Evolutionary conservation across 2,113 vertebrate species (phyloP), one percentile per base, ranked within the genome.

Genomic region (Rhinichthys klamathensis): DNA sequence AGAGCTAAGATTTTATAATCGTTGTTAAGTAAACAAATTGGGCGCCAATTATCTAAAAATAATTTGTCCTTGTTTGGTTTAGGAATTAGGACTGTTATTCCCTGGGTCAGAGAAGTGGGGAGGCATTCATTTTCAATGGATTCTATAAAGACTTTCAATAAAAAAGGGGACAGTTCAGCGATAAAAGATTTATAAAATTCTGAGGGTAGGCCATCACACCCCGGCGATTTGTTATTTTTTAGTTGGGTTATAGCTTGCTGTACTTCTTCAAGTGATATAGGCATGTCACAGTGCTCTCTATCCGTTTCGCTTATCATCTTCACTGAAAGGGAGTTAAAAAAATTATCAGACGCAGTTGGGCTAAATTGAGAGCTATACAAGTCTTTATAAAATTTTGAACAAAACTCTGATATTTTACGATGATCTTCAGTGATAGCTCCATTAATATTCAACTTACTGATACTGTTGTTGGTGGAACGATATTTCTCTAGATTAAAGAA

Each of bases 361-460:
- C 61, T 65, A 35, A 38, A 70, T 70, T 70, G 67, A 70, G 67
- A 70, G 67, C 67, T 70, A 32, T 70, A 70, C 67, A 70, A 21
- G 0, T 70, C 32, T 70, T 70, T 70, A 35, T 70, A 70, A 6
- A 70, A 70, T 32, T 70, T 38, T 70, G 67, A 70, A 70, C 67
- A 70, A 70, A 70, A 70, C 67, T 38, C 16, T 38, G 67, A 70
- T 70, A 70, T 70, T 70, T 70, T 70, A 38, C 6, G 1, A 5
- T 70, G 67, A 70, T 38, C 67, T 70, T 70, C 30, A 70, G 32
- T 38, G 16, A 70, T 35, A 70, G 32, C 67, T 70, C 67, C 32
- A 35, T 70, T n/a, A 35, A 70, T 38, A 70, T 70, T 70, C 16
- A 70, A 35, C 32, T 69, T 70, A 70, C 67, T 70, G 1, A 70